phyloP scores from a whole-genome alignment of 1,140 invertebrate species.

The Temnothorax curvispinosus region DNA sequence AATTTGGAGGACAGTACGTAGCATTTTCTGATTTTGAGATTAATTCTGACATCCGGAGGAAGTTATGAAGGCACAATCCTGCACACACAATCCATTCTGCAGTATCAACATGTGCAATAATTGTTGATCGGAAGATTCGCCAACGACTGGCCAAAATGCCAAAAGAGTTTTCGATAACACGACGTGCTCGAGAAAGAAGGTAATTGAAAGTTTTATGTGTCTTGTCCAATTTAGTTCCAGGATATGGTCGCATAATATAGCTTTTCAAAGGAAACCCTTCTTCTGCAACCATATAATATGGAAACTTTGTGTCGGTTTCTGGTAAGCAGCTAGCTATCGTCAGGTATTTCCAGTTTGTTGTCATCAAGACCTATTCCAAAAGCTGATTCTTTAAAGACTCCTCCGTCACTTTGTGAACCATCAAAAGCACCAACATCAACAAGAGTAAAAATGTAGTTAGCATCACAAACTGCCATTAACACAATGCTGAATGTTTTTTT shows the following conservation, averaged over 20 bases:
- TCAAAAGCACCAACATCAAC: no score
- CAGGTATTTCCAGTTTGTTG: no score
- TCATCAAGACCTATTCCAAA: no score
- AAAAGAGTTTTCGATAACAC: conserved; percentile 1
- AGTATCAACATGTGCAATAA: neutral
- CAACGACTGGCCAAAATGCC: conserved; percentile 3
- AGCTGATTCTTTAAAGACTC: no score
- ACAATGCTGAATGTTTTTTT: no score
- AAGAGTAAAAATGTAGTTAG: no score
- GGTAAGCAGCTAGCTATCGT: no score
- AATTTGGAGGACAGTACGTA: no score
- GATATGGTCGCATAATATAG: conserved; percentile 11
- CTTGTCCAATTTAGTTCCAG: neutral
- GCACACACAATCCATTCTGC: conserved; percentile 17
- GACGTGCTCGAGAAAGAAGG: conserved; percentile 9
- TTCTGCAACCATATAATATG: neutral
- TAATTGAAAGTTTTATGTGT: conserved; percentile 7
- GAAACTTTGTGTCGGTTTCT: no score
- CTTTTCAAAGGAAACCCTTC: neutral
- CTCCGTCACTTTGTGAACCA: no score
- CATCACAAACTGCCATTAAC: no score
- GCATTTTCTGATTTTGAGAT: no score
- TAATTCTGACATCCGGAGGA: neutral
- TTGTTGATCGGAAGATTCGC: neutral
- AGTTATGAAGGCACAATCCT: conserved; percentile 1